A percentile compares a stretch with the other conserved stretches of the same genome.
Conservation (phyloP, 2,113 vertebrate species). For the Isichthys henryi region DNA sequence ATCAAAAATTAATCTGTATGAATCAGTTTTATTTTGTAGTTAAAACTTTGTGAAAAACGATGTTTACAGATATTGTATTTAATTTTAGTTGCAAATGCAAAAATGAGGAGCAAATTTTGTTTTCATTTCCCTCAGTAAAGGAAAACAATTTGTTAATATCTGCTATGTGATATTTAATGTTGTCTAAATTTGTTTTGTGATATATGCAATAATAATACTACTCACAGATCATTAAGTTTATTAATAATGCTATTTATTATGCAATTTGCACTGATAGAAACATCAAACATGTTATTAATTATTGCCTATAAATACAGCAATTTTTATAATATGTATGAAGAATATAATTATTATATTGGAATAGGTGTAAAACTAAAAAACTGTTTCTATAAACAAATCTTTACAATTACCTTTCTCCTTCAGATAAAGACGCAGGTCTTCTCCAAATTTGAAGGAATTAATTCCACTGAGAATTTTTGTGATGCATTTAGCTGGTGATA, state of each 20-base stretch:
- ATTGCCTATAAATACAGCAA: not conserved
- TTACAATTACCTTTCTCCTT: not conserved
- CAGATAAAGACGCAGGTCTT: not conserved
- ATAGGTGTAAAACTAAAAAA: not conserved
- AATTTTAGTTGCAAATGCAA: not conserved
- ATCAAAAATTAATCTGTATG: not conserved
- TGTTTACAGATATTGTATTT: not conserved
- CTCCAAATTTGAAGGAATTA: not conserved
- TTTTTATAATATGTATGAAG: not conserved
- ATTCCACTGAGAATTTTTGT: not conserved
- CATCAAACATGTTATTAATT: not conserved
- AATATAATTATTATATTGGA: not conserved
- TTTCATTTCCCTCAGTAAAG: not conserved
- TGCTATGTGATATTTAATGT: not conserved
- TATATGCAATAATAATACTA: not conserved
- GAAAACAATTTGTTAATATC: not conserved
- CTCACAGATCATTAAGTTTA: not conserved
- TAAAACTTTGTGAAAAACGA: not conserved
- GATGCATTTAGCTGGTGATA: not conserved
- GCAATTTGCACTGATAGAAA: not conserved
- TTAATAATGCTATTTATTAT: not conserved
- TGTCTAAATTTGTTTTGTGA: not conserved
- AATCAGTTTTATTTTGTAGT: not conserved
- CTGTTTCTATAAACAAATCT: not conserved
- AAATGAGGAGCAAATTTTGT: not conserved